Percentiles rank a stretch among this genome's conserved stretches.
Evolutionary conservation across 1,140 invertebrate genomes (phyloP).

Genomic region (Orius insidiosus): DNA sequence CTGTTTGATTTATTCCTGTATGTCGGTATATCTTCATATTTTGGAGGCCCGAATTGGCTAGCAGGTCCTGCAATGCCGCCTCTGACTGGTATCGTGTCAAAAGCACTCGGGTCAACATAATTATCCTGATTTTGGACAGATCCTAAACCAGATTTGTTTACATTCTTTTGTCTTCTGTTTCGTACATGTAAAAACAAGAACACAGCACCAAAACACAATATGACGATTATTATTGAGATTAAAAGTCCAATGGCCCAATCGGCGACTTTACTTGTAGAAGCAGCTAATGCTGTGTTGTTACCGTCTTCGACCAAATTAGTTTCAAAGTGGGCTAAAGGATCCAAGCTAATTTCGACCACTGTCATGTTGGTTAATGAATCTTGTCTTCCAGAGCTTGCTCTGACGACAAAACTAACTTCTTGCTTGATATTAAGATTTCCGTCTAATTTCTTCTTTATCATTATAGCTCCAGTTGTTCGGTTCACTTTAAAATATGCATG

Average conservation of each 20-base stretch:
- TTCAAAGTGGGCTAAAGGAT: conserved; percentile 41
- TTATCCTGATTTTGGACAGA: conserved; percentile 41
- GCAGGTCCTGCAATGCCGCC: conserved; percentile 33
- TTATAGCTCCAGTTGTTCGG: conserved; percentile 69
- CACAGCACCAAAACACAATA: conserved; percentile 60
- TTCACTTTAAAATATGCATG: conserved; percentile 83
- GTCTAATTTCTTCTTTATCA: conserved; percentile 57
- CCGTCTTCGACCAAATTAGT: conserved; percentile 35
- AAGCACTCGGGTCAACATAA: conserved; percentile 66
- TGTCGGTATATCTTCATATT: conserved; percentile 80
- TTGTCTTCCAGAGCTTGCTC: conserved; percentile 71
- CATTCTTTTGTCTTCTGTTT: conserved; percentile 63
- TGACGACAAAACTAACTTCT: conserved; percentile 60
- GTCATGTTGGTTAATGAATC: conserved; percentile 71
- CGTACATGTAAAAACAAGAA: conserved; percentile 70
- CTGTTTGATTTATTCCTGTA: conserved; percentile 47
- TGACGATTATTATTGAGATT: conserved; percentile 60
- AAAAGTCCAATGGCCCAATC: conserved; percentile 76
- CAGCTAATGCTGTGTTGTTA: conserved; percentile 31
- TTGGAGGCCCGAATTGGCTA: conserved; percentile 67
- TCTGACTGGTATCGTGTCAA: conserved; percentile 67
- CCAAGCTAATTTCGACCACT: conserved; percentile 65
- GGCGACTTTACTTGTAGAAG: conserved; percentile 46
- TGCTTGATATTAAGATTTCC: conserved; percentile 40
- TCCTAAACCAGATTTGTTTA: conserved; percentile 51